phyloP scores from a whole-genome alignment of 1,140 invertebrate genomes.

The Brachionus asplanchnoidis region DNA sequence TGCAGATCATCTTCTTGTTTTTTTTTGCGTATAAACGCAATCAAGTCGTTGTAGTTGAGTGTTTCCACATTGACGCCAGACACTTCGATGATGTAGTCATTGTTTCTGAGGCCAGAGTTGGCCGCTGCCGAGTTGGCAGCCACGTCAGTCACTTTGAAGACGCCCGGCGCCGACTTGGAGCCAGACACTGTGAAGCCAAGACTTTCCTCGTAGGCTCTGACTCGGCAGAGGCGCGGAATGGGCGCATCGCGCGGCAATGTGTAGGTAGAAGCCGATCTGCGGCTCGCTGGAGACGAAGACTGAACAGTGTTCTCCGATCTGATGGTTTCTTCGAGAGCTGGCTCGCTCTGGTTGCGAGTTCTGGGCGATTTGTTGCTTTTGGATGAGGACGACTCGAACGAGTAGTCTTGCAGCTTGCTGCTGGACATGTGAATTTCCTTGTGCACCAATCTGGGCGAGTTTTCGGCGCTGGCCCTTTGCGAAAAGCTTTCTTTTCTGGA shows the following conservation, averaged over 20 bases:
- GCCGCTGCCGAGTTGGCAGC: not conserved
- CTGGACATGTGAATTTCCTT: constrained; percentile 8
- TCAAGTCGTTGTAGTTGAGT: constrained; percentile 1
- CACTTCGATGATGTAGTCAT: constrained; percentile 27
- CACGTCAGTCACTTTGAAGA: constrained; percentile 23
- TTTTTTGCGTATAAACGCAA: constrained; percentile 1
- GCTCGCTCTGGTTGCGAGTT: constrained; percentile 34
- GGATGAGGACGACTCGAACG: not conserved
- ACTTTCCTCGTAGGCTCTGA: constrained; percentile 30
- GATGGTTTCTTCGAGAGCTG: not conserved
- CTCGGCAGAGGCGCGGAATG: constrained; percentile 27
- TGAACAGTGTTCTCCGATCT: not conserved
- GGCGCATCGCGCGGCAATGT: constrained; percentile 26
- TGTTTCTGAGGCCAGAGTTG: not conserved
- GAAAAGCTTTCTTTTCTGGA: constrained; percentile 37
- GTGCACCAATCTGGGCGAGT: not conserved
- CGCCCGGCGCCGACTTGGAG: constrained; percentile 16
- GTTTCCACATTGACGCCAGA: constrained; percentile 23
- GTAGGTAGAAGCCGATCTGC: not conserved
- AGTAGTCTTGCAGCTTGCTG: constrained; percentile 1
- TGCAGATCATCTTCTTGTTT: constrained; percentile 30
- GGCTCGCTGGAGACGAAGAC: not conserved
- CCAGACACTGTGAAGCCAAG: constrained; percentile 38
- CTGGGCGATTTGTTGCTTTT: not conserved
- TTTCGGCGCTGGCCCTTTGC: not conserved